Percentiles rank a stretch among this genome's conserved stretches.
These are phyloP conservation scores for Geodia barretti DNA, from an alignment of 37 sponge, comb jelly and placozoan genomes.

Conservation along the genomic window DNA sequence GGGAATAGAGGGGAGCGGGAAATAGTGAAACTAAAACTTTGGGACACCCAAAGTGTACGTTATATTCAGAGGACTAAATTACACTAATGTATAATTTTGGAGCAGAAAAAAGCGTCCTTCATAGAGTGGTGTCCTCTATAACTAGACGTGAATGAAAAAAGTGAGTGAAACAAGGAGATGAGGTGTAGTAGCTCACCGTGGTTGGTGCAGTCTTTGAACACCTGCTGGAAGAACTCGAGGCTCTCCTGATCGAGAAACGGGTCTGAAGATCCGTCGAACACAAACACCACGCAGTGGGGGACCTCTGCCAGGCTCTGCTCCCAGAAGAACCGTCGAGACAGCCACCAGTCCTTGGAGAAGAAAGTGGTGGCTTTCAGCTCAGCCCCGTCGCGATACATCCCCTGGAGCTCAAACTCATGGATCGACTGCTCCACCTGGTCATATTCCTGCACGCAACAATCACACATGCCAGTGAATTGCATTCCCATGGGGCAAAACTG, in stretches of 20 bases:
- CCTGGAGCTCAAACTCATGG: constrained; percentile 75
- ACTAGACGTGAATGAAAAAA: neutral
- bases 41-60: neutral
- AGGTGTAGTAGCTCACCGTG: constrained; percentile 60
- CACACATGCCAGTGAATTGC: too few species aligned
- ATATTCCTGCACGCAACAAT: constrained; percentile 49
- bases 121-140: too few species aligned
- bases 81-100: neutral
- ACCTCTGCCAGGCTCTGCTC: constrained; percentile 62
- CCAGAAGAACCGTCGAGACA: constrained; percentile 84
- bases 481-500: too few species aligned
- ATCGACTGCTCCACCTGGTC: constrained; percentile 57
- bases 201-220: constrained; percentile 79
- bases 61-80: neutral
- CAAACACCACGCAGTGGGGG: constrained; percentile 94
- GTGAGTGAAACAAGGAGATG: neutral
- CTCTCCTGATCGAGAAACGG: constrained; percentile 91
- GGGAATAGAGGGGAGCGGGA: neutral
- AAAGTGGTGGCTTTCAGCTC: constrained; percentile 27
- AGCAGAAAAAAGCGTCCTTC: neutral
- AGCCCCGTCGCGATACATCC: constrained; percentile 88
- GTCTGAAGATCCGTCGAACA: constrained; percentile 92
- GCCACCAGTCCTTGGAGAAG: constrained; percentile 85
- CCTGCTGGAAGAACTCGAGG: constrained; percentile 70
- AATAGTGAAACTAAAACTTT: neutral